These are phyloP conservation scores for Clarias fuscus DNA, from an alignment of 2,797 vertebrate genomes.

Conservation along the genomic window DNA sequence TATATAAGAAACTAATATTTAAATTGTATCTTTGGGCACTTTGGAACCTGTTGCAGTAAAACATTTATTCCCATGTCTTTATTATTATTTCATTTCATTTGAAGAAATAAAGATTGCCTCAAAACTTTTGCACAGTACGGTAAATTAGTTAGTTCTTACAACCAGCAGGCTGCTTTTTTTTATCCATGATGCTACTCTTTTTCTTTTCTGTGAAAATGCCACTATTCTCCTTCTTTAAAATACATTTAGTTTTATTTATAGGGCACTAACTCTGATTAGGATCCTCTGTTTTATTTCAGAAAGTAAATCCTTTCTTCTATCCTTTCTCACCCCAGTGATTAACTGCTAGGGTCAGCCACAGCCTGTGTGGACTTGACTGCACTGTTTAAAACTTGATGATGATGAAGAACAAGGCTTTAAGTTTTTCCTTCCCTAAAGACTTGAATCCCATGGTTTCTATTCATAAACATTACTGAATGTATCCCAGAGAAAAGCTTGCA, in stretches of 20 bases:
- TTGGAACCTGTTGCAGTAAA: too few relatives aligned
- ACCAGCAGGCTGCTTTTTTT: background rate
- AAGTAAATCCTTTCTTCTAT: slow-evolving; percentile 40
- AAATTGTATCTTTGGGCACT: too few relatives aligned
- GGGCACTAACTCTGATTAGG: background rate
- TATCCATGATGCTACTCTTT: background rate
- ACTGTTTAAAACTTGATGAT: slow-evolving; percentile 57
- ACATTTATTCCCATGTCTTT: too few relatives aligned
- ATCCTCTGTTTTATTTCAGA: slow-evolving; percentile 36
- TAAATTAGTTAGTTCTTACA: background rate
- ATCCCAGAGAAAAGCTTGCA: slow-evolving; percentile 32
- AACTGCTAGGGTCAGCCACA: slow-evolving; percentile 59
- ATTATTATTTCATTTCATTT: too few relatives aligned
- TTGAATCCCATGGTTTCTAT: slow-evolving; percentile 30
- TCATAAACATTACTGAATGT: slow-evolving; percentile 24
- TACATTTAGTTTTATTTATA: background rate
- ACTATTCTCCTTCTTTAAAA: slow-evolving; percentile 17
- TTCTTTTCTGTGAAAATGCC: background rate
- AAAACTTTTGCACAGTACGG: too few relatives aligned
- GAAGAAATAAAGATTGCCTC: too few relatives aligned
- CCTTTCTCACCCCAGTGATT: slow-evolving; percentile 48
- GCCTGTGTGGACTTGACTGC: slow-evolving; percentile 45
- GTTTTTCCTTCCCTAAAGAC: slow-evolving; percentile 49
- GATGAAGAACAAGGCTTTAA: slow-evolving; percentile 48
- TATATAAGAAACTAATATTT: too few relatives aligned